Percentiles rank a stretch among this genome's conserved stretches.
Conservation (phyloP, 1,140 invertebrate species). For the Drosophila lini region DNA sequence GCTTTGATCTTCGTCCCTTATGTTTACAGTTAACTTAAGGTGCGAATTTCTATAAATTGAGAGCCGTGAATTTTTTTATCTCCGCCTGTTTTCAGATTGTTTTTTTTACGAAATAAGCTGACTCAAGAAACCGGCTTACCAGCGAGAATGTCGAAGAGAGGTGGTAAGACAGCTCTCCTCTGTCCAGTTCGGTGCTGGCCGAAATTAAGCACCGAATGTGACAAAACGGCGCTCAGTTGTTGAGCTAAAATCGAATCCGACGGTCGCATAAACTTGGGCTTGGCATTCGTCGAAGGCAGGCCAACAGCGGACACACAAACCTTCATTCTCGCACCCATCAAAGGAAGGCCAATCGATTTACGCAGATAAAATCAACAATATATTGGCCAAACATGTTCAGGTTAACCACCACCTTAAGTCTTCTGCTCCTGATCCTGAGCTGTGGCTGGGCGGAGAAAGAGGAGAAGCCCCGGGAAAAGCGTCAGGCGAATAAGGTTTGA, state of each 20-base stretch:
- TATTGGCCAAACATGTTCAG: constrained; percentile 35
- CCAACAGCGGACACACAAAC: constrained; percentile 21
- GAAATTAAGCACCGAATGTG: constrained; percentile 60
- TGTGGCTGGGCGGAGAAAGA: constrained; percentile 26
- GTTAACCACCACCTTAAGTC: constrained; percentile 23
- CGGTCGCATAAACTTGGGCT: constrained; percentile 61
- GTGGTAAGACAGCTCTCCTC: constrained; percentile 29
- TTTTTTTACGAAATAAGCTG: constrained; percentile 20
- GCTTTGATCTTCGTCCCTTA: background rate
- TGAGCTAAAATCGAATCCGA: constrained; percentile 60
- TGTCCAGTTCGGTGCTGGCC: constrained; percentile 28
- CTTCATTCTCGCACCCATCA: constrained; percentile 36
- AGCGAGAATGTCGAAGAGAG: constrained; percentile 47
- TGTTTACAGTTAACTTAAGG: constrained; percentile 2
- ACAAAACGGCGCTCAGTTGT: constrained; percentile 70
- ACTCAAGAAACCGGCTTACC: constrained; percentile 69
- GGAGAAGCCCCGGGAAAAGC: constrained; percentile 34
- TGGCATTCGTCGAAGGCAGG: constrained; percentile 38
- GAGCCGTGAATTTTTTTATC: background rate
- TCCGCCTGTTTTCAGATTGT: background rate
- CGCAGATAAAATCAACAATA: constrained; percentile 6
- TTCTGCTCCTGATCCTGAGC: constrained; percentile 35
- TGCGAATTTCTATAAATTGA: constrained; percentile 12
- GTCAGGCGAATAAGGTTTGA: constrained; percentile 55
- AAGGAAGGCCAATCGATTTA: constrained; percentile 69